Evolutionary conservation across 2,113 vertebrate genomes (phyloP), one percentile per base, ranked within the genome.

Genomic region (Syngnathus scovelli): DNA sequence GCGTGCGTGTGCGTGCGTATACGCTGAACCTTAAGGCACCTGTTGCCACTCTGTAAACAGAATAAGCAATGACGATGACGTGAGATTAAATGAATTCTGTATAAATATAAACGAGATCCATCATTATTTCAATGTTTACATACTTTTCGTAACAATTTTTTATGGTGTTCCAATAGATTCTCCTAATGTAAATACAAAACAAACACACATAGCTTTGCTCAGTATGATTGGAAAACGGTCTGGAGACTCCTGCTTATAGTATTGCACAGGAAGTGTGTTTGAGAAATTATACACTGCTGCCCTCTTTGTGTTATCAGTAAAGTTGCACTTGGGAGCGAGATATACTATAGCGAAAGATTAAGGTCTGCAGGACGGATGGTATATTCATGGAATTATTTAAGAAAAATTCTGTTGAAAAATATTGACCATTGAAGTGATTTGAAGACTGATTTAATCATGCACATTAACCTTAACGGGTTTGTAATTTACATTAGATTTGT

Each of bases 281-380:
- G 1, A 1, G 8, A 52, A 2, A 70, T 51, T 69, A 69, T 67
- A 37, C 70, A 80, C 78, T 71, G 68, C 84, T 83, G 83, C 81
- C 85, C 77, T 78, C 89, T 73, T 65, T 82, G 85, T 33, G 74
- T 63, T 64, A 21, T n/a, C 19, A 12, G 11, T 3, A 15, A 19
- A 27, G 0, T 19, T 64, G 19, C 16, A 38, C 1, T 51, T 16
- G 12, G 10, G 27, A 33, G 27, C 27, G 27, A 27, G 27, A 27
- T 37, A 51, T 7, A 27, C 41, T 13, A 15, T 61, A 10, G 2
- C 2, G 4, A 51, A n/a, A n/a, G n/a, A n/a, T n/a, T n/a, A n/a
- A n/a, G n/a, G n/a, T n/a, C n/a, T n/a, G n/a, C n/a, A n/a, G n/a
- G n/a, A n/a, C n/a, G n/a, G n/a, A n/a, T n/a, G n/a, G n/a, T n/a